Conservation (phyloP, 2,113 vertebrate genomes). For the Menidia beryllina region DNA sequence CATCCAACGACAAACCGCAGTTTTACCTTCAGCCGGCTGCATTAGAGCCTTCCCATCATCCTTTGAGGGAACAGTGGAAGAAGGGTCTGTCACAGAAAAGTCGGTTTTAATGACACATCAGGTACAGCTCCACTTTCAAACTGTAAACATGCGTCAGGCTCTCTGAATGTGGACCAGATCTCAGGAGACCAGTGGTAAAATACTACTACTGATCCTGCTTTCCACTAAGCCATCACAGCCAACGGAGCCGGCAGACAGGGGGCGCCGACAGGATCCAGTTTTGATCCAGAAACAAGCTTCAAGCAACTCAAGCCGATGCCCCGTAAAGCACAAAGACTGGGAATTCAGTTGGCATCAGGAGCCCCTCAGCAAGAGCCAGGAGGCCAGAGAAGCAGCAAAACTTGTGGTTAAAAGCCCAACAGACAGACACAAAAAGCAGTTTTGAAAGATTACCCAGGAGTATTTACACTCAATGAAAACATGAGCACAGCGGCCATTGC, state of each 20-base stretch:
- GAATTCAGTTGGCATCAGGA: background rate
- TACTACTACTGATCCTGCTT: too few species aligned
- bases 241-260: too few species aligned
- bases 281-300: background rate
- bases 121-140: conserved; percentile 22
- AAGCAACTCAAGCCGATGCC: too few species aligned
- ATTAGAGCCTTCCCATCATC: conserved; percentile 63
- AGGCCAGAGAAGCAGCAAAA: conserved; percentile 15
- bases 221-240: too few species aligned
- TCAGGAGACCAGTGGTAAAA: conserved; percentile 46
- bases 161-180: conserved; percentile 50
- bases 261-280: conserved; percentile 8
- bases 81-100: conserved; percentile 68
- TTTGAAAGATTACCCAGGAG: too few species aligned
- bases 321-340: background rate
- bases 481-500: too few species aligned
- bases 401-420: too few species aligned
- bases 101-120: conserved; percentile 22
- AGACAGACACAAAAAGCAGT: too few species aligned
- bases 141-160: conserved; percentile 6
- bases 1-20: background rate
- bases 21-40: conserved; percentile 71
- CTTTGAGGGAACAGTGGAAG: conserved; percentile 61
- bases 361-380: conserved; percentile 1
- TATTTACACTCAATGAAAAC: too few species aligned